These are phyloP conservation scores for Melanotaenia pygmaea DNA, from an alignment of 2,797 vertebrate species.

Conservation along the genomic window DNA sequence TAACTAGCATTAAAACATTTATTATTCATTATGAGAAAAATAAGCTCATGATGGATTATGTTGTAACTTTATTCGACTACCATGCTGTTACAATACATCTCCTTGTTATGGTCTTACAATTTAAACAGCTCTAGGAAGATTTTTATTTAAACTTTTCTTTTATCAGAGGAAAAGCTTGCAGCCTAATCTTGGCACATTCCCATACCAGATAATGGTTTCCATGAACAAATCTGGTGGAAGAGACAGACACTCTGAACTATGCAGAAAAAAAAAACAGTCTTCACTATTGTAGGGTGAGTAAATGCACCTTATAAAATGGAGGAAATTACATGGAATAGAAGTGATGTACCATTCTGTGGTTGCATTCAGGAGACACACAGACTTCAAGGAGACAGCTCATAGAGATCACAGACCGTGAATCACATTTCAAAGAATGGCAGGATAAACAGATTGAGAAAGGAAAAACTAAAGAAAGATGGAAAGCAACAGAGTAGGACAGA, in stretches of 20 bases:
- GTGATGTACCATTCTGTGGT: conserved; percentile 78
- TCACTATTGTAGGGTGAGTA: conserved; percentile 71
- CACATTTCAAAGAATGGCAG: conserved; percentile 70
- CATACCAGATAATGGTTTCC: conserved; percentile 79
- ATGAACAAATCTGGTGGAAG: conserved; percentile 65
- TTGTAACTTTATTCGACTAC: conserved; percentile 8
- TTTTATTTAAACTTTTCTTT: conserved; percentile 51
- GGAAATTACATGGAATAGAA: conserved; percentile 80
- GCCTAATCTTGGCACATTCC: conserved; percentile 67
- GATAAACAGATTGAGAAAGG: conserved; percentile 46
- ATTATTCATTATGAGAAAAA: conserved; percentile 37
- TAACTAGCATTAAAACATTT: conserved; percentile 41
- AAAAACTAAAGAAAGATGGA: conserved; percentile 31
- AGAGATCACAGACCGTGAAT: conserved; percentile 75
- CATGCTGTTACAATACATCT: conserved; percentile 4
- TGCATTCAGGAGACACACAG: conserved; percentile 67
- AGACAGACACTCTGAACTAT: conserved; percentile 62
- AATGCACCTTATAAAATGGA: conserved; percentile 81
- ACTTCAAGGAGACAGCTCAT: conserved; percentile 75
- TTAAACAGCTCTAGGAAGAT: conserved; percentile 42
- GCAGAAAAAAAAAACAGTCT: conserved; percentile 63
- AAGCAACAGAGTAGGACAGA: conserved; percentile 44
- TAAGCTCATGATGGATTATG: conserved; percentile 22
- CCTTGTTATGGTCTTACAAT: conserved; percentile 36
- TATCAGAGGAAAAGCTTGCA: conserved; percentile 63